Conservation (phyloP, 2,888 invertebrate species). For the Drosophila kokeensis region DNA sequence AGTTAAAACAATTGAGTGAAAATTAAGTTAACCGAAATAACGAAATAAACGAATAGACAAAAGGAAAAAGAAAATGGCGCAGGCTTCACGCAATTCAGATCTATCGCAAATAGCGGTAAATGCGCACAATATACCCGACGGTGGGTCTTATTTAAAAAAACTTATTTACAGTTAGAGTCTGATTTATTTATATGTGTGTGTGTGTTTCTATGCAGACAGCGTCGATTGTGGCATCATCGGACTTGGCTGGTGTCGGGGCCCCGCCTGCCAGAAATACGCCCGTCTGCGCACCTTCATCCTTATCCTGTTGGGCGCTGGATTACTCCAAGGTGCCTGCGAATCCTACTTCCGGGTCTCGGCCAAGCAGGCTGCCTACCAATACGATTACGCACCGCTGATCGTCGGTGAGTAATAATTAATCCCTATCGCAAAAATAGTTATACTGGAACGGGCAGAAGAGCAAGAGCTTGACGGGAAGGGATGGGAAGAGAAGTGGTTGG, state of each 20-base stretch:
- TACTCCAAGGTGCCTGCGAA: constrained; percentile 85
- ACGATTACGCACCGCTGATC: constrained; percentile 84
- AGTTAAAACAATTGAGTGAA: constrained; percentile 18
- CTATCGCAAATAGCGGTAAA: constrained; percentile 77
- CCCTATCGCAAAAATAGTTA: constrained; percentile 48
- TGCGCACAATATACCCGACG: constrained; percentile 78
- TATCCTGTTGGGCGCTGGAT: constrained; percentile 83
- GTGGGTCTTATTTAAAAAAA: constrained; percentile 41
- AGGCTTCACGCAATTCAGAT: constrained; percentile 72
- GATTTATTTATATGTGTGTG: neutral
- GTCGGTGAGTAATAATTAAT: constrained; percentile 84
- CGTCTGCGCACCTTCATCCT: constrained; percentile 85
- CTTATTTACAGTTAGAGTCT: neutral
- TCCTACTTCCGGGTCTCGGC: constrained; percentile 86
- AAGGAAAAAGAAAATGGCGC: constrained; percentile 59
- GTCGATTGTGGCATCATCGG: constrained; percentile 86
- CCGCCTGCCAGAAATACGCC: constrained; percentile 85
- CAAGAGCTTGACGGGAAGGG: neutral
- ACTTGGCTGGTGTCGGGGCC: constrained; percentile 85
- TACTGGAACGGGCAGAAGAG: neutral
- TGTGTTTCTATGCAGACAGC: constrained; percentile 75
- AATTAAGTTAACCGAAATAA: constrained; percentile 24
- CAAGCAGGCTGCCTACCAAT: constrained; percentile 85
- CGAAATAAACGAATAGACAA: constrained; percentile 1
- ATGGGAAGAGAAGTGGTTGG: constrained; percentile 44